phyloP scores from a whole-genome alignment of 2,113 vertebrate species.

The Carlito syrichta region DNA sequence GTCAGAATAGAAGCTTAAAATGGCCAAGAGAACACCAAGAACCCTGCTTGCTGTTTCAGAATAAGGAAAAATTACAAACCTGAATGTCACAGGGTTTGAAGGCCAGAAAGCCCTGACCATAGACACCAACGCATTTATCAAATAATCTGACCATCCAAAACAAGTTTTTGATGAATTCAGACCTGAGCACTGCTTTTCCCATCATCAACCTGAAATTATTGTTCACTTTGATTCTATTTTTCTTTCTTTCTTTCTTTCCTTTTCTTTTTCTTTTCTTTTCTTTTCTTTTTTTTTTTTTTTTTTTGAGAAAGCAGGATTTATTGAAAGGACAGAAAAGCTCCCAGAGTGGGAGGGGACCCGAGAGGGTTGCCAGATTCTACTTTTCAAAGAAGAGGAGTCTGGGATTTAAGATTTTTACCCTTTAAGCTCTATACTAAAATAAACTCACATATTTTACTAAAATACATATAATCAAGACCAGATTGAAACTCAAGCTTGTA shows the following conservation, averaged over 20 bases:
- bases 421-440: background rate
- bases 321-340: too few relatives aligned
- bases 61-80: background rate
- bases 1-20: conserved; percentile 58
- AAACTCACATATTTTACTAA: background rate
- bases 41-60: background rate
- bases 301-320: too few relatives aligned
- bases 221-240: too few relatives aligned
- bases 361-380: too few relatives aligned
- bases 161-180: background rate
- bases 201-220: background rate
- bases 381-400: background rate
- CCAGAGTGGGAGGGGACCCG: too few relatives aligned
- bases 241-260: too few relatives aligned
- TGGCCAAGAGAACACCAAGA: conserved; percentile 54
- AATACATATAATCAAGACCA: background rate
- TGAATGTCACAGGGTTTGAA: background rate
- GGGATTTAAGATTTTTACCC: background rate
- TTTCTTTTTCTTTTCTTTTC: too few relatives aligned
- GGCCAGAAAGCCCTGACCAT: background rate
- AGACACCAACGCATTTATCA: background rate
- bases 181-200: background rate
- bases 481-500: background rate
- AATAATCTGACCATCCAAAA: background rate
- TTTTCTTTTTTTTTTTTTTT: too few relatives aligned